A percentile compares a stretch with the other conserved stretches of the same genome.
Conservation (phyloP, 2,888 invertebrate genomes). For the Acrocyrtus sp. region DNA sequence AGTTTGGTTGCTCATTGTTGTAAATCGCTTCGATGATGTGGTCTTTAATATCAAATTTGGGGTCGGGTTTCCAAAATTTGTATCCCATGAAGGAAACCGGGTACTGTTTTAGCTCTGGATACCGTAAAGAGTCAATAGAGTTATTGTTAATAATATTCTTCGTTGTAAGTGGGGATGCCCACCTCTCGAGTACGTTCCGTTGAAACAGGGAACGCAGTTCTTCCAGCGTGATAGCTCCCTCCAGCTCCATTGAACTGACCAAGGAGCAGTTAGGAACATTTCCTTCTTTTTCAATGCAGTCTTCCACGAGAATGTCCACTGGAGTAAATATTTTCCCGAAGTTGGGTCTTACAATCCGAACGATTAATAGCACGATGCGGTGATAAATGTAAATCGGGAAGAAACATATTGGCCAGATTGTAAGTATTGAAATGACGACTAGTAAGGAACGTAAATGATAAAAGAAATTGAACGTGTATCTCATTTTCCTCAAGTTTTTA, state of each 20-base stretch:
- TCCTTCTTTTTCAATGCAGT: neutral
- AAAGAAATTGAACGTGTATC: no score
- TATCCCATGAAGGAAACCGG: neutral
- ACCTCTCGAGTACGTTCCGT: neutral
- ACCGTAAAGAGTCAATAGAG: neutral
- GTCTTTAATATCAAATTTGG: neutral
- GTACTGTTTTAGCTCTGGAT: conserved; percentile 19
- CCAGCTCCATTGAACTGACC: neutral
- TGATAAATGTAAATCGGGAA: neutral
- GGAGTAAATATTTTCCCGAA: neutral
- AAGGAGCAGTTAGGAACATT: neutral
- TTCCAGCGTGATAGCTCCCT: neutral
- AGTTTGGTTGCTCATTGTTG: neutral
- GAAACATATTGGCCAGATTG: no score
- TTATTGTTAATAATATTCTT: neutral
- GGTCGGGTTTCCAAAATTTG: conserved; percentile 9
- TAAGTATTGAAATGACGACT: no score
- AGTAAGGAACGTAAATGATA: no score
- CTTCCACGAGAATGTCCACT: conserved; percentile 1
- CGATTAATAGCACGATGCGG: neutral
- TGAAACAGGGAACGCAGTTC: neutral
- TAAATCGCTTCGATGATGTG: conserved; percentile 15
- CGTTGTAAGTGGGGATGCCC: no score
- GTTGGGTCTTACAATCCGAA: neutral
- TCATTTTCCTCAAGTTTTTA: no score